These are phyloP conservation scores for Petrocephalus microphthalmus DNA, from an alignment of 2,113 vertebrate genomes.

Conservation along the genomic window DNA sequence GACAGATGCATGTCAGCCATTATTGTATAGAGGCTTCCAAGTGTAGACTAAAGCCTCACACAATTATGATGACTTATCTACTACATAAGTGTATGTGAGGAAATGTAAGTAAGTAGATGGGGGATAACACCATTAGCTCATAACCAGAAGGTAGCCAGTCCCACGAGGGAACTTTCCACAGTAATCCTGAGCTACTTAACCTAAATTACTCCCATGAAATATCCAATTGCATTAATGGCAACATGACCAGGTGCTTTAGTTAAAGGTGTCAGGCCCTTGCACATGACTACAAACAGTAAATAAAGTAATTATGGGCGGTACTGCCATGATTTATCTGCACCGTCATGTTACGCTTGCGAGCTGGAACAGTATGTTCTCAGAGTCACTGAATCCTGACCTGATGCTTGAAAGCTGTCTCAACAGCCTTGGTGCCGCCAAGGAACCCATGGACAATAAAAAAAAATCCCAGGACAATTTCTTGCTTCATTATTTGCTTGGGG, in stretches of 20 bases:
- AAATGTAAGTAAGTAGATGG: neutral
- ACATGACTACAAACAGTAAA: neutral
- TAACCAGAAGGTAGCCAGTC: neutral
- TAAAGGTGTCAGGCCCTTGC: neutral
- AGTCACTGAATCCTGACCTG: neutral
- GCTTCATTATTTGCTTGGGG: neutral
- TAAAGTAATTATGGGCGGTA: neutral
- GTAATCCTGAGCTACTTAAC: neutral
- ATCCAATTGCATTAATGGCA: neutral
- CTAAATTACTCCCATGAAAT: neutral
- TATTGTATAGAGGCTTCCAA: neutral
- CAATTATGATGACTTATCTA: neutral
- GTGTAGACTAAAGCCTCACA: constrained; percentile 1
- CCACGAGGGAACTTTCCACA: neutral
- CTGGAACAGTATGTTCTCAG: neutral
- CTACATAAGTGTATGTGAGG: neutral
- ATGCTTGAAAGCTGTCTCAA: neutral
- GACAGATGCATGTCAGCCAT: neutral
- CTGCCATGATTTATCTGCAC: neutral
- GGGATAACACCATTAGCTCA: neutral
- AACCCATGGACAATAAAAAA: neutral
- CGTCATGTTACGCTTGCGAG: neutral
- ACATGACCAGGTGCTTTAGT: neutral
- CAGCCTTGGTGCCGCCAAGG: neutral
- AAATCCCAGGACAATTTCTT: neutral